Evolutionary conservation across 2,113 vertebrate genomes (phyloP).

Genomic region (Xiphias gladius): DNA sequence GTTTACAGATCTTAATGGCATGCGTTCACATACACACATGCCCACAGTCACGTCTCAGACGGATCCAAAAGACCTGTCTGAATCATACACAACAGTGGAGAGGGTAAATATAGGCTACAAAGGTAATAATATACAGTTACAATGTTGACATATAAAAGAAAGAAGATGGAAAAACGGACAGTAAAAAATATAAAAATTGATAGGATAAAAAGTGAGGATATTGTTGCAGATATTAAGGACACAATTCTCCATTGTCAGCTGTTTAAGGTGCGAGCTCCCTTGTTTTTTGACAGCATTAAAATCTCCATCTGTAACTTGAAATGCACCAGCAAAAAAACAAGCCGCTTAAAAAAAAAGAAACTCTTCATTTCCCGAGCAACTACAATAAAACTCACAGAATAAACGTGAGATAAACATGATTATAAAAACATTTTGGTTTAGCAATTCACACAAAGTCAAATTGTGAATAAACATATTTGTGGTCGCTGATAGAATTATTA

Average conservation of each 20-base stretch:
- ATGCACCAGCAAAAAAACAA: conserved; percentile 55
- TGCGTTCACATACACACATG: conserved; percentile 70
- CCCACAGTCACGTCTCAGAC: conserved; percentile 69
- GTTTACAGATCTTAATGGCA: conserved; percentile 69
- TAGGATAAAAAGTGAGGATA: conserved; percentile 82
- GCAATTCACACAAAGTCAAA: conserved; percentile 58
- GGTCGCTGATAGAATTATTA: conserved; percentile 31
- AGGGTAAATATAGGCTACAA: conserved; percentile 80
- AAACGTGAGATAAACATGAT: conserved; percentile 62
- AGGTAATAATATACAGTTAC: conserved; percentile 78
- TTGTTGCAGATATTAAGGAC: conserved; percentile 74
- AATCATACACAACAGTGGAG: conserved; percentile 69
- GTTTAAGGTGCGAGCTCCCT: conserved; percentile 74
- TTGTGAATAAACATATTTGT: conserved; percentile 39
- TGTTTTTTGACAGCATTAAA: conserved; percentile 63
- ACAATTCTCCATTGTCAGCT: conserved; percentile 71
- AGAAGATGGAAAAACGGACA: conserved; percentile 71
- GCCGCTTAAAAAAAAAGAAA: conserved; percentile 50
- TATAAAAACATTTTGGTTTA: conserved; percentile 77
- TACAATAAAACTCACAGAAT: conserved; percentile 57
- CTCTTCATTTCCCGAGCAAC: conserved; percentile 48
- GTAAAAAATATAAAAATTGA: conserved; percentile 84
- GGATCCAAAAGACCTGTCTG: conserved; percentile 48
- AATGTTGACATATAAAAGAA: conserved; percentile 80
- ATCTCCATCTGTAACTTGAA: conserved; percentile 64